Evolutionary conservation across 2,888 invertebrate genomes (phyloP).

Genomic region (Myopa tessellatipennis): DNA sequence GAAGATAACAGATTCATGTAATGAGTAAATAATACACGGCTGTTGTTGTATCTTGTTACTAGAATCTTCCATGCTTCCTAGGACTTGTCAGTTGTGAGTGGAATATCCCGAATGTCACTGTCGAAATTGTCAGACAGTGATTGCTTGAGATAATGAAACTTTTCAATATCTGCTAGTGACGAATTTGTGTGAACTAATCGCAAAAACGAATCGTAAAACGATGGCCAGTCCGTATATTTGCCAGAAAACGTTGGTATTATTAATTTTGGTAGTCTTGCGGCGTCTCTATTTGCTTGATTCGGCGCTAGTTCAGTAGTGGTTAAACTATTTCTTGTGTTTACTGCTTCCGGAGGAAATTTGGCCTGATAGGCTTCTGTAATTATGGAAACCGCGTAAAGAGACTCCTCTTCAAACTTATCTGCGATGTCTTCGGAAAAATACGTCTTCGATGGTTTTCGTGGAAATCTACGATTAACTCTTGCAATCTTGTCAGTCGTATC

Average conservation of each 20-base stretch:
- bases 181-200: too few species aligned
- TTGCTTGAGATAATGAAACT: conserved; percentile 10
- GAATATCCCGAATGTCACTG: conserved; percentile 24
- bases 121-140: conserved; percentile 17
- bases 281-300: neutral
- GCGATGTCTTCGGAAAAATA: neutral
- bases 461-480: too few species aligned
- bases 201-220: too few species aligned
- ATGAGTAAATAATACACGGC: conserved; percentile 31
- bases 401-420: too few species aligned
- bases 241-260: conserved; percentile 11
- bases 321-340: too few species aligned
- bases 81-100: conserved; percentile 30
- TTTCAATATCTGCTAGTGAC: too few species aligned
- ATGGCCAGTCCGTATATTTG: too few species aligned
- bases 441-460: neutral
- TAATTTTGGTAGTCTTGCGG: neutral
- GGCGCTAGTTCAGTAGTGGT: neutral
- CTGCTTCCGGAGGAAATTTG: too few species aligned
- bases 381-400: too few species aligned
- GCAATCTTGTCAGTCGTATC: too few species aligned
- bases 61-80: conserved; percentile 23
- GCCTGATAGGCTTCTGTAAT: too few species aligned
- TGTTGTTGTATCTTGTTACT: conserved; percentile 33
- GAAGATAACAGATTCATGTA: conserved; percentile 33